phyloP scores from a whole-genome alignment of 2,113 vertebrate species.

The Baryphthengus martii region DNA sequence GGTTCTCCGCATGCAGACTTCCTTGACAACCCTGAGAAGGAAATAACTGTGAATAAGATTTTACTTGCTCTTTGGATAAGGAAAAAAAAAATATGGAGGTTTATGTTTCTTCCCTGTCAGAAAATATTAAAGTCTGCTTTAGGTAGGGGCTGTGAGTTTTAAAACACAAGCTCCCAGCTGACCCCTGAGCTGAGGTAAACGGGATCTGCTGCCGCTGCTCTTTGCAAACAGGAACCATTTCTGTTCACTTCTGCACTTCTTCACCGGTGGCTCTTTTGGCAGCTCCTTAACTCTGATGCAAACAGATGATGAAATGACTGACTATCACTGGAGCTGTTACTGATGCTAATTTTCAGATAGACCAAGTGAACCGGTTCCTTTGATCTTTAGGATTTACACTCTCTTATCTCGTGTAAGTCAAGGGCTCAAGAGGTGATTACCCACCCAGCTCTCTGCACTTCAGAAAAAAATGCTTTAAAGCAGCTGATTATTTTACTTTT shows the following conservation, averaged over 20 bases:
- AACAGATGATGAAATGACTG: background rate
- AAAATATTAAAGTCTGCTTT: background rate
- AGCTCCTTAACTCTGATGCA: background rate
- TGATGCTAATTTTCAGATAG: background rate
- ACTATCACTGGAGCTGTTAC: background rate
- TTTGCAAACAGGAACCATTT: background rate
- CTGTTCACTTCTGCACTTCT: background rate
- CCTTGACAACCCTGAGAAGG: background rate
- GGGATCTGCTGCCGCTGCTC: background rate
- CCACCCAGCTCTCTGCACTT: background rate
- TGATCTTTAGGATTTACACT: constrained; percentile 16
- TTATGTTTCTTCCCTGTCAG: background rate
- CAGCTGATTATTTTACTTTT: background rate
- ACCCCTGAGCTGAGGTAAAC: background rate
- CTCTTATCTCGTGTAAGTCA: background rate
- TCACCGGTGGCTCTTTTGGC: background rate
- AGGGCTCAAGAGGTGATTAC: background rate
- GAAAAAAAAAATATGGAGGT: background rate
- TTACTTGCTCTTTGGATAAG: constrained; percentile 25
- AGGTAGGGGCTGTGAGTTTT: background rate
- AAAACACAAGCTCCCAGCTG: background rate
- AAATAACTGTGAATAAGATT: constrained; percentile 31
- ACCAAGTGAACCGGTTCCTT: background rate
- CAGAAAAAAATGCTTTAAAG: background rate
- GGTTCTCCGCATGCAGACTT: background rate